Evolutionary conservation across 2,113 vertebrate species (phyloP).

Genomic region (Microcebus tavaratra): DNA sequence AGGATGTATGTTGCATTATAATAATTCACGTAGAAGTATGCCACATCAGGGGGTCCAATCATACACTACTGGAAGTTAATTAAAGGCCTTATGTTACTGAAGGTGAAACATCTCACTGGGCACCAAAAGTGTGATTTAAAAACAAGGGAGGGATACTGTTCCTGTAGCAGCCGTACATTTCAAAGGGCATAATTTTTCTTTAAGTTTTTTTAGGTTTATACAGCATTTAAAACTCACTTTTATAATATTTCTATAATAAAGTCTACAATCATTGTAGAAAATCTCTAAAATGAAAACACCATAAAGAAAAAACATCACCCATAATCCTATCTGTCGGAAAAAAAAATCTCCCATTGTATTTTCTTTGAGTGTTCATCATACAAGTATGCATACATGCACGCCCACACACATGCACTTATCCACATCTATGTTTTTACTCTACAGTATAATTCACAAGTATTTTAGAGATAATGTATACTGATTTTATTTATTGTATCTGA

Average conservation of each 20-base stretch:
- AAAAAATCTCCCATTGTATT: not conserved
- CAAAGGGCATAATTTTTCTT: not conserved
- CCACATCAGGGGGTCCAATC: constrained; percentile 31
- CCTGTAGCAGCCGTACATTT: not conserved
- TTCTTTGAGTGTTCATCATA: not conserved
- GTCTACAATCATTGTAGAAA: not conserved
- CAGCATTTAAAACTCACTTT: not conserved
- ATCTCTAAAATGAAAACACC: not conserved
- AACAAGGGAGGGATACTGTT: not conserved
- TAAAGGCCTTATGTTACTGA: constrained; percentile 48
- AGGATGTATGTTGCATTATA: constrained; percentile 15
- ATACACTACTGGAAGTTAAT: constrained; percentile 58
- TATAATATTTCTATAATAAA: not conserved
- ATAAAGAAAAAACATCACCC: not conserved
- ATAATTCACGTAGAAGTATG: constrained; percentile 44
- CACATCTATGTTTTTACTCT: not conserved
- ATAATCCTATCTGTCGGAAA: not conserved
- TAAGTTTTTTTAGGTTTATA: not conserved
- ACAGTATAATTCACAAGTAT: not conserved
- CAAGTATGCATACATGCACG: not conserved
- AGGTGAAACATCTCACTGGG: constrained; percentile 34
- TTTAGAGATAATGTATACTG: not conserved
- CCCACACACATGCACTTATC: not conserved
- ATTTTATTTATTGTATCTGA: not conserved
- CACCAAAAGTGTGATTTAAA: constrained; percentile 30